Conservation (phyloP, 1,140 invertebrate genomes). For the Zaprionus inermis region DNA sequence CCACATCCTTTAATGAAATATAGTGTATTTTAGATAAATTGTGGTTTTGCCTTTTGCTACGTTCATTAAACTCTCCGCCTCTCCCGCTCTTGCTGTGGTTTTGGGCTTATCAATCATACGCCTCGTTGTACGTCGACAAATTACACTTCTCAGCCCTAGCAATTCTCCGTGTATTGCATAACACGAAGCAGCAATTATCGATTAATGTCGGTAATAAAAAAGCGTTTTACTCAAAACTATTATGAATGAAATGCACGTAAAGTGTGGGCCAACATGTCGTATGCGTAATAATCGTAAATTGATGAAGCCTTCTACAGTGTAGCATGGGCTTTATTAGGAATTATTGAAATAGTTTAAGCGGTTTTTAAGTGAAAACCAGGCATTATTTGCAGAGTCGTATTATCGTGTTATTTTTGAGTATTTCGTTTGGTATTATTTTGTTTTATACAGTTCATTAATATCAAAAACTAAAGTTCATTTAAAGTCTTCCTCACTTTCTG, state of each 20-base stretch:
- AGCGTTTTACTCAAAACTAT: constrained; percentile 1
- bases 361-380: background rate
- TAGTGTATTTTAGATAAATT: background rate
- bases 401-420: no score
- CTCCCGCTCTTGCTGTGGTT: background rate
- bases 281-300: constrained; percentile 10
- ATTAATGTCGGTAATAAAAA: constrained; percentile 8
- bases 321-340: background rate
- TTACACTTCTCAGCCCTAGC: background rate
- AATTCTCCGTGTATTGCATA: constrained; percentile 8
- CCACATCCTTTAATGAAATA: no score
- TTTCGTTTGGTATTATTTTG: no score
- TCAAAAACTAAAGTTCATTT: no score
- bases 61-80: background rate
- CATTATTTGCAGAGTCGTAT: no score
- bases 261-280: constrained; percentile 1
- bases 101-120: constrained; percentile 21
- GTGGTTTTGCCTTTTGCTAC: background rate
- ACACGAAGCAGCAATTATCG: constrained; percentile 2
- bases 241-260: background rate
- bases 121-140: background rate
- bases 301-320: background rate
- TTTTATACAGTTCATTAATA: no score
- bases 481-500: no score
- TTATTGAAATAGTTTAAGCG: background rate